Evolutionary conservation across 2,888 invertebrate species (phyloP).

Genomic region (Tyria jacobaeae): DNA sequence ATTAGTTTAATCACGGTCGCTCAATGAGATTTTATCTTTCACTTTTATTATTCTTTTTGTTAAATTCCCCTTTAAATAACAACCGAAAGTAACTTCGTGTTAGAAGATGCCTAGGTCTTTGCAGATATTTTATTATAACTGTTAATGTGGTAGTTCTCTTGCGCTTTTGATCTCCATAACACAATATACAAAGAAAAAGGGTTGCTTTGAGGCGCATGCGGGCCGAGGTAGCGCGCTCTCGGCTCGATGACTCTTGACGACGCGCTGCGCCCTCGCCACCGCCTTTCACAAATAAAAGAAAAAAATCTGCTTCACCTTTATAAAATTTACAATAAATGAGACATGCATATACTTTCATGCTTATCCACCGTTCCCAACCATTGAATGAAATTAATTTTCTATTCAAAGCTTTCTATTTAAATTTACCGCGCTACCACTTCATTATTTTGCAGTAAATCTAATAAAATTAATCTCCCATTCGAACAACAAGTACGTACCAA

Average conservation of each 20-base stretch:
- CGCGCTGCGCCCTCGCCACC: conserved; percentile 68
- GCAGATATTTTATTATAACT: neutral
- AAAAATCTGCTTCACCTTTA: conserved; percentile 44
- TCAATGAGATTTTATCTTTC: neutral
- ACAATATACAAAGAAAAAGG: conserved; percentile 69
- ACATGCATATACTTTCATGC: conserved; percentile 1
- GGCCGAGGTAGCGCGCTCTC: conserved; percentile 66
- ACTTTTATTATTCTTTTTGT: neutral
- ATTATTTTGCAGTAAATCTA: neutral
- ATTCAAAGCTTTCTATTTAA: neutral
- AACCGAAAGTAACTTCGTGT: neutral
- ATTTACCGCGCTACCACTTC: neutral
- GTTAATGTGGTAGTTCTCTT: conserved; percentile 51
- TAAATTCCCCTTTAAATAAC: neutral
- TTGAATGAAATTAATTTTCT: neutral
- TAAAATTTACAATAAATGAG: conserved; percentile 44
- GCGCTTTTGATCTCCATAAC: conserved; percentile 69
- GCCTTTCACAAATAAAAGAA: conserved; percentile 69
- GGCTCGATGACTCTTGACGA: conserved; percentile 77
- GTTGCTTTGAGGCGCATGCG: conserved; percentile 76
- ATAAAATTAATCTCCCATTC: neutral
- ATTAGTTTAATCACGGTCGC: neutral
- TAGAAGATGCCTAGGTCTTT: neutral
- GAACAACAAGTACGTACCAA: neutral
- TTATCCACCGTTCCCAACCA: neutral